Base-by-base conservation (phyloP, 2,888 invertebrate genomes). In the Xylota segnis region DNA sequence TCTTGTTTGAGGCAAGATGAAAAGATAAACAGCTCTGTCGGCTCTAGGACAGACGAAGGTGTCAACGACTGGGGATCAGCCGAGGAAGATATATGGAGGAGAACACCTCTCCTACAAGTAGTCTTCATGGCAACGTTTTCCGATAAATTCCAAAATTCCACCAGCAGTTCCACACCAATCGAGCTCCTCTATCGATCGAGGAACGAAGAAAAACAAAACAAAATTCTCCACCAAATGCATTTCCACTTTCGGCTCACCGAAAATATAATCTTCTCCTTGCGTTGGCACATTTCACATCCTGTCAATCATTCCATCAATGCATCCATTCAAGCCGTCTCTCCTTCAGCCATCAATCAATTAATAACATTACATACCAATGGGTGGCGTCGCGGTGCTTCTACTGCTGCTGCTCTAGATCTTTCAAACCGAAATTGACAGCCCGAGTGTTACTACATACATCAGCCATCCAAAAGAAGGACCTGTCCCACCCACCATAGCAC, bases 261-360 rank as follows among this genome's bases (percentile, higher is more conserved):
- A 81, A 76, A 66, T 76, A 75, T 65, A 81, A 37, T 70, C 29
- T 56, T 47, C 47, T 12, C 47, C 0, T 52, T 45, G 29, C 34
- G 14, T 47, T 70, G 74, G 63, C n/a, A 61, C 23, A 76, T 71
- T 71, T 75, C 45, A 47, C 75, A 56, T 71, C 75, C 70, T 76
- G 66, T 86, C 86, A 77, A 68, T 82, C 81, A 82, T 77, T 77
- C 68, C 82, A 68, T 86, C 82, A 86, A 77, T 86, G 66, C 82
- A 84, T 68, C 76, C 86, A 82, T 58, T 77, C 61, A 76, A 76
- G 18, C 68, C 56, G 71, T 72, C 77, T 63, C 66, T 59, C 68
- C 81, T 82, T 82, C 86, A 86, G 66, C 86, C 86, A 86, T 86
- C 86, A 86, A 86, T 86, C 86, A 86, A 86, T 82, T 86, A 86